Base-by-base conservation (phyloP, 2,888 invertebrate species). In the Cephus pulcher region DNA sequence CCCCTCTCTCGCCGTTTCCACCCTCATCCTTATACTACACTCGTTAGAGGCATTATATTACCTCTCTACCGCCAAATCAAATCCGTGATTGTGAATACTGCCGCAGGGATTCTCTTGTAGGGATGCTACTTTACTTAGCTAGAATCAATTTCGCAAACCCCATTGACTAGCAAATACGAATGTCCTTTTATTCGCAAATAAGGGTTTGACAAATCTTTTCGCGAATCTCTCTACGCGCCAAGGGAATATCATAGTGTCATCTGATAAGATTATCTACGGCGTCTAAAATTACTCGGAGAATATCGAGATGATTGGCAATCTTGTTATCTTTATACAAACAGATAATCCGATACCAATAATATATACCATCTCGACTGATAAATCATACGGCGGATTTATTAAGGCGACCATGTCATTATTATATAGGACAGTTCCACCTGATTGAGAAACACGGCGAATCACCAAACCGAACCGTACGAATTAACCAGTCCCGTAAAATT, bases 31-130 rank as follows among this genome's bases (percentile, higher is more conserved):
- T 85, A 85, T 78, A 79, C 85, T 80, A 83, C 80, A 86, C 87
- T 90, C 90, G 89, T 91, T 90, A 90, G 88, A 84, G 82, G 83
- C 86, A 89, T 89, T 89, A 88, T 90, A 88, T 88, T 86, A 85
- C 83, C 83, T 85, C 81, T 80, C 83, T 80, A 81, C 81, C 80
- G 82, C 85, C 86, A 86, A 89, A 89, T 90, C 88, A 88, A 86
- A 87, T 88, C 79, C 86, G 79, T 85, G 86, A 89, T 89, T 89
- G 86, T 85, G 86, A 85, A 87, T 85, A 85, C 35, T 84, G 84
- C 74, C 77, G 70, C 74, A 34, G 40, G 69, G 74, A 68, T 69
- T 34, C 74, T 73, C 33, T 32, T 56, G 9, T 23, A 9, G 56
- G 56, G 56, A 56, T 6, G 56, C 56, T 23, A 56, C 56, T 56